A percentile compares a stretch with the other conserved stretches of the same genome.
Conservation (phyloP, 2,113 vertebrate genomes). For the Myotis lucifugus region DNA sequence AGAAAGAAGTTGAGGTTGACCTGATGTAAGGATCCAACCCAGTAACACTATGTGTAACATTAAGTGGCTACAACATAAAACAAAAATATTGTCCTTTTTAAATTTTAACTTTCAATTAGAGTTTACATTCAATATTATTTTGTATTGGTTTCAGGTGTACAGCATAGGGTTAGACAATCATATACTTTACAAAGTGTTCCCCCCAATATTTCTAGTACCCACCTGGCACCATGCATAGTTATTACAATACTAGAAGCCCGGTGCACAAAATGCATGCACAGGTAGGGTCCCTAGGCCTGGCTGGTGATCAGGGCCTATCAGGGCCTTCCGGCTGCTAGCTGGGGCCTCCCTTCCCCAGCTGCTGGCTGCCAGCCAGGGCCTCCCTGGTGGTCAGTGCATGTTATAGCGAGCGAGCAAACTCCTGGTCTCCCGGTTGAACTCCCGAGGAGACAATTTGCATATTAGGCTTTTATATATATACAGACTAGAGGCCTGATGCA, state of each 20-base stretch:
- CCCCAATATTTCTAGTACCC: not conserved
- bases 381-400: too few species aligned
- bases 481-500: too few species aligned
- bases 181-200: not conserved
- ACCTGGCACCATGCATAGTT: not conserved
- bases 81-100: not conserved
- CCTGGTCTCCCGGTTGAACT: too few species aligned
- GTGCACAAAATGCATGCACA: too few species aligned
- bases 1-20: not conserved
- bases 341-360: too few species aligned
- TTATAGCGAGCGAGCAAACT: too few species aligned
- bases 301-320: too few species aligned
- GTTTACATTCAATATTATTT: not conserved
- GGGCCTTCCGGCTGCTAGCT: too few species aligned
- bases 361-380: too few species aligned
- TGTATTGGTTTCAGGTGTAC: not conserved
- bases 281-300: too few species aligned
- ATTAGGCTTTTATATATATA: too few species aligned
- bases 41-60: not conserved
- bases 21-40: not conserved
- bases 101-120: not conserved
- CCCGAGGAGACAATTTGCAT: too few species aligned
- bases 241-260: not conserved
- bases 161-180: not conserved
- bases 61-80: conserved; percentile 20